Evolutionary conservation across 2,113 vertebrate species (phyloP).

Genomic region (Nycticryphes semicollaris): DNA sequence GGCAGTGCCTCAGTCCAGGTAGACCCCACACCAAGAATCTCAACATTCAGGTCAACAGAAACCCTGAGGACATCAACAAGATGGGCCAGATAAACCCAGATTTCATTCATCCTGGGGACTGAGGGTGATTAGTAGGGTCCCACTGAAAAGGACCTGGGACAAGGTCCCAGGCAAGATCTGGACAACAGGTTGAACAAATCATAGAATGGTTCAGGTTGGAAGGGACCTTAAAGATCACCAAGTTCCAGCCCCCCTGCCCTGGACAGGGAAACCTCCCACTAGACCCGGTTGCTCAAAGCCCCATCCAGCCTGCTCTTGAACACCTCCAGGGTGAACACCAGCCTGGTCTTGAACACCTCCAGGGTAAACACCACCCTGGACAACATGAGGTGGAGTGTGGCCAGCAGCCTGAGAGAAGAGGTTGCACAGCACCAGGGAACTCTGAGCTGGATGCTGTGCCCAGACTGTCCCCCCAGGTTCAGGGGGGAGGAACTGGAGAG

Average conservation of each 20-base stretch:
- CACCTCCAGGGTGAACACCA: background rate
- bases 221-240: too few species aligned
- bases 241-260: too few species aligned
- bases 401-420: background rate
- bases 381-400: rapidly evolving
- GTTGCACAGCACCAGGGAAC: background rate
- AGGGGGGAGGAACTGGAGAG: background rate
- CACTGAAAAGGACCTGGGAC: background rate
- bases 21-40: background rate
- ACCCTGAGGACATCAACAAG: background rate
- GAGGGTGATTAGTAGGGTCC: background rate
- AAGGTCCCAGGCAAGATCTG: background rate
- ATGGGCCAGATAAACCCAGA: background rate
- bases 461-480: background rate
- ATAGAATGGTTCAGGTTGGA: too few species aligned
- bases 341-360: too few species aligned
- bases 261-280: too few species aligned
- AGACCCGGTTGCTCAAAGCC: too few species aligned
- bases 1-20: background rate
- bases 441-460: background rate
- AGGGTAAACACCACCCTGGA: background rate
- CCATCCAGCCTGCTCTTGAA: too few species aligned
- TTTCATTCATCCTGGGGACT: background rate
- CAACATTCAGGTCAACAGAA: background rate
- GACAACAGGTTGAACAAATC: background rate